Evolutionary conservation across 2,888 invertebrate species (phyloP).

Genomic region (Drosophila pegasa): DNA sequence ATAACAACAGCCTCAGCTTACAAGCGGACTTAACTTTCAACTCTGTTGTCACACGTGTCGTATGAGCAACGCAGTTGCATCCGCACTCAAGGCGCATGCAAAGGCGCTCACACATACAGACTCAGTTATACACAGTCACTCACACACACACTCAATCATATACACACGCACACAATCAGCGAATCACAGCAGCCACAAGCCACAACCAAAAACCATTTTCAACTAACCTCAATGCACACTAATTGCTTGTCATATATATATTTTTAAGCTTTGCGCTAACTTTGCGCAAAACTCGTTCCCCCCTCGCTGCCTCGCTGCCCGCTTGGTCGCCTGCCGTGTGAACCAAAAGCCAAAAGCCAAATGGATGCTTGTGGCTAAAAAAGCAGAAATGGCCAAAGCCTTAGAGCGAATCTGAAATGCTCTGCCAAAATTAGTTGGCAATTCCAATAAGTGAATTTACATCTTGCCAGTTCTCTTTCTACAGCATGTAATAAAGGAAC

Average conservation of each 20-base stretch:
- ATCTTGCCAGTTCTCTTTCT: no score
- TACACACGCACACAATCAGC: constrained; percentile 12
- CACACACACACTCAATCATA: constrained; percentile 20
- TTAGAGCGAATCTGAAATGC: constrained; percentile 31
- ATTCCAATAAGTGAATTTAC: neutral
- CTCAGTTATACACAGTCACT: constrained; percentile 13
- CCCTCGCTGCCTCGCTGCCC: constrained; percentile 34
- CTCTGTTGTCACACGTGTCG: constrained; percentile 75
- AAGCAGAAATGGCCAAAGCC: neutral
- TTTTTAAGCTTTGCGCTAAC: constrained; percentile 65
- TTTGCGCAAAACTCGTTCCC: constrained; percentile 71
- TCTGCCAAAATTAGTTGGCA: constrained; percentile 18
- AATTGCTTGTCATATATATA: constrained; percentile 74
- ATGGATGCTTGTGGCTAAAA: constrained; percentile 64
- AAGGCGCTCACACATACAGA: constrained; percentile 25
- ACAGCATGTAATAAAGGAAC: no score
- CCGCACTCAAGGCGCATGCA: constrained; percentile 47
- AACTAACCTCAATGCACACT: constrained; percentile 79
- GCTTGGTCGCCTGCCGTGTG: constrained; percentile 70
- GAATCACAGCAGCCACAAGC: constrained; percentile 40
- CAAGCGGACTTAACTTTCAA: constrained; percentile 59
- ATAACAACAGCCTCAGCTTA: constrained; percentile 19
- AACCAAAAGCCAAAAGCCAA: constrained; percentile 78
- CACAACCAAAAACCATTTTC: constrained; percentile 68
- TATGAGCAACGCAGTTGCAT: constrained; percentile 67